Conservation (phyloP, 2,888 invertebrate species). For the Nemotelus nigrinus region DNA sequence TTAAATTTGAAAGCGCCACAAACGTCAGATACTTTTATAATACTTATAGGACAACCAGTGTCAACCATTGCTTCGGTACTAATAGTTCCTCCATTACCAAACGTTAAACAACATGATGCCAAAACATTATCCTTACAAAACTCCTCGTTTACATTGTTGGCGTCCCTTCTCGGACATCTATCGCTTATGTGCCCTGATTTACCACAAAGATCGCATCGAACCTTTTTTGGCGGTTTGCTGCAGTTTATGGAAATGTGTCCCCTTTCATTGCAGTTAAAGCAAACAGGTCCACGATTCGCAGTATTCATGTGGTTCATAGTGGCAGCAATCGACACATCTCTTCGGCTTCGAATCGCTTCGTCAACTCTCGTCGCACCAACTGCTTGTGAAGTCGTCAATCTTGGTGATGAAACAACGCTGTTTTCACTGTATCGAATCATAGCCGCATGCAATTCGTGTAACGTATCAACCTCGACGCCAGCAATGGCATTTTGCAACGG, state of each 20-base stretch:
- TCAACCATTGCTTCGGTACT: no score
- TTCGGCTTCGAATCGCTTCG: neutral
- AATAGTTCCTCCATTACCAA: no score
- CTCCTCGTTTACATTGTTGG: neutral
- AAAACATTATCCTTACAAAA: slow-evolving; percentile 2
- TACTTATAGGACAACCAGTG: no score
- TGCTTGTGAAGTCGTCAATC: neutral
- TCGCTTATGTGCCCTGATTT: no score
- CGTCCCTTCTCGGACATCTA: neutral
- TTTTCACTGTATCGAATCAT: neutral
- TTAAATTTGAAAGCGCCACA: neutral
- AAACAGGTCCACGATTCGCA: neutral
- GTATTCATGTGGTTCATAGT: neutral
- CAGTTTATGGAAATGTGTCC: neutral
- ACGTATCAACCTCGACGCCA: neutral
- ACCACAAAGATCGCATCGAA: no score
- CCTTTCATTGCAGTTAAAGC: neutral
- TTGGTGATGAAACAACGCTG: neutral
- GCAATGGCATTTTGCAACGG: slow-evolving; percentile 7
- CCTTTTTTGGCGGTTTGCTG: neutral
- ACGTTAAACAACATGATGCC: no score
- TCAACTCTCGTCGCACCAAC: neutral
- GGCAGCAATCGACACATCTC: no score
- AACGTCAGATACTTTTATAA: neutral
- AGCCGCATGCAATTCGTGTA: slow-evolving; percentile 11